A percentile compares a stretch with the other conserved stretches of the same genome.
Evolutionary conservation across 2,113 vertebrate species (phyloP).

Genomic region (Petroica traversi): DNA sequence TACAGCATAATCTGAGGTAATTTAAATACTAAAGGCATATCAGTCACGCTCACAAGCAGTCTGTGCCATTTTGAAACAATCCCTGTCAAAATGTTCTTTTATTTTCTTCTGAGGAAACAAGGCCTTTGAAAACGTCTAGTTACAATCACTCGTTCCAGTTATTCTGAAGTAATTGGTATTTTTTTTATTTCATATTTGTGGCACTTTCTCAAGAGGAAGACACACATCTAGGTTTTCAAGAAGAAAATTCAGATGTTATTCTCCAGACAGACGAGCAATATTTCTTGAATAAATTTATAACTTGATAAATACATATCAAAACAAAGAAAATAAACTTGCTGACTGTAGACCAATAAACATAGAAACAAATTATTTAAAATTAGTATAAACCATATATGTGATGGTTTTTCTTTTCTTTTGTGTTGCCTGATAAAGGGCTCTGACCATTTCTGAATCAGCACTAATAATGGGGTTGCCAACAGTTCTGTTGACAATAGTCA

Average conservation of each 20-base stretch:
- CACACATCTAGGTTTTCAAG: background rate
- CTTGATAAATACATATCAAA: background rate
- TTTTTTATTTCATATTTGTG: background rate
- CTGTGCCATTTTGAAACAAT: conserved; percentile 19
- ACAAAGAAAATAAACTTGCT: background rate
- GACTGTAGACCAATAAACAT: background rate
- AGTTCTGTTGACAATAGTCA: background rate
- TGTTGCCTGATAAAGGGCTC: background rate
- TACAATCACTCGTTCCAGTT: background rate
- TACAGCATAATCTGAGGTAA: background rate
- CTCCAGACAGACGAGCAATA: background rate
- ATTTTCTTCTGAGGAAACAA: conserved; percentile 22
- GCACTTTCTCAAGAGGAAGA: background rate
- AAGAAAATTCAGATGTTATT: background rate
- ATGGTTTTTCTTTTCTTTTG: fast-evolving
- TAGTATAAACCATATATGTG: background rate
- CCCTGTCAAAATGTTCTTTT: conserved; percentile 26
- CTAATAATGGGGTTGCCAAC: background rate
- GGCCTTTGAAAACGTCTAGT: conserved; percentile 22
- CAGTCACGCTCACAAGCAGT: background rate
- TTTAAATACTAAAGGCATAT: conserved; percentile 36
- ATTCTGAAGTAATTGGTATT: background rate
- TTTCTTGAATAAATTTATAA: background rate
- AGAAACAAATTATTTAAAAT: background rate
- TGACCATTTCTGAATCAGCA: background rate